Conservation (phyloP, 2,888 invertebrate genomes). For the Globia sparganii region DNA sequence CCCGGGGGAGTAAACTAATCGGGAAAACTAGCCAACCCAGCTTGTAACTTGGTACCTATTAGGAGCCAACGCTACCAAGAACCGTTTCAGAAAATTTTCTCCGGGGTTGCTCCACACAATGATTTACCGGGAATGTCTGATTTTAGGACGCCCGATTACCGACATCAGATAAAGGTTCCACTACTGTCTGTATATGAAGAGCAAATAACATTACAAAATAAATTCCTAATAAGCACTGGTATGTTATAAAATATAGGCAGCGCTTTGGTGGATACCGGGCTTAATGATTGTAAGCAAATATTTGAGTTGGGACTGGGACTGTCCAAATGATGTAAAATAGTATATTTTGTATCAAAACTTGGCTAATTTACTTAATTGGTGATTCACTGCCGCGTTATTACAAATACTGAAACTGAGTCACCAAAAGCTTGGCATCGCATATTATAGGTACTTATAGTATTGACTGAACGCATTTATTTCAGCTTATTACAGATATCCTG, state of each 20-base stretch:
- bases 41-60: not conserved
- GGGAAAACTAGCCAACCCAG: not conserved
- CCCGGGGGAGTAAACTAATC: not conserved
- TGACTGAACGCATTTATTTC: not conserved
- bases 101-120: not conserved
- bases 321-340: not conserved
- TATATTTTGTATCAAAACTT: too few relatives aligned
- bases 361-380: not conserved
- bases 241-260: not conserved
- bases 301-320: not conserved
- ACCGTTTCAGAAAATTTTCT: not conserved
- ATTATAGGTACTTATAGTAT: not conserved
- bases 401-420: not conserved
- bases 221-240: not conserved
- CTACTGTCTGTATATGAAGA: too few relatives aligned
- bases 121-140: not conserved
- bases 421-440: not conserved
- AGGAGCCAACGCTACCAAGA: not conserved
- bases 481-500: not conserved
- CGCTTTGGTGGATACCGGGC: too few relatives aligned
- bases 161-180: too few relatives aligned
- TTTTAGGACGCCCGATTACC: not conserved
- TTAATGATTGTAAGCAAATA: not conserved
- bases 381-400: not conserved
- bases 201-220: not conserved